phyloP scores from a whole-genome alignment of 2,797 vertebrate species.

The Crenichthys baileyi region DNA sequence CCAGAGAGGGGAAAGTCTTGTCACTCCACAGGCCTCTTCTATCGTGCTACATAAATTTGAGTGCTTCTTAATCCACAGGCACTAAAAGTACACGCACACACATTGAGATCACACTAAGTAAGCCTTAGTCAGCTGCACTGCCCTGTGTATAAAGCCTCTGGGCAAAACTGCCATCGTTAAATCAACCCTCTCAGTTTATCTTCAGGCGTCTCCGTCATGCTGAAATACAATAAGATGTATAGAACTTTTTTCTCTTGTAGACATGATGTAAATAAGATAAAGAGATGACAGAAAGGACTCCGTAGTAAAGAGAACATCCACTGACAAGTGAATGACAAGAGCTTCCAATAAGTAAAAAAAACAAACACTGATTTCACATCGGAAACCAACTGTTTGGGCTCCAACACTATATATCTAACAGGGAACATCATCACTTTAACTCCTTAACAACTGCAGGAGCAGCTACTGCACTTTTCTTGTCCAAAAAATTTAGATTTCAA shows the following conservation, averaged over 20 bases:
- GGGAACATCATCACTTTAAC: neutral
- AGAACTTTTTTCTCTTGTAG: neutral
- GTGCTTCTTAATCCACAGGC: conserved; percentile 50
- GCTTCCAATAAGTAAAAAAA: neutral
- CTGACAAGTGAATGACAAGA: neutral
- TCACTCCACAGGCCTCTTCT: conserved; percentile 26
- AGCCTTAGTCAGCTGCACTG: conserved; percentile 31
- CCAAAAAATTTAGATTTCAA: neutral
- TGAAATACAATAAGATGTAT: conserved; percentile 16
- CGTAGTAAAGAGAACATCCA: neutral
- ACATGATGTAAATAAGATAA: neutral
- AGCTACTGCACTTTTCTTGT: neutral
- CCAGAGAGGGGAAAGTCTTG: conserved; percentile 17
- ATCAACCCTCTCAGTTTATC: conserved; percentile 26
- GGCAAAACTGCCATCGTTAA: conserved; percentile 32
- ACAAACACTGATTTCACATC: neutral
- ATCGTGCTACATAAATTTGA: conserved; percentile 46
- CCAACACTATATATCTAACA: no score
- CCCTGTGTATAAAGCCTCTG: conserved; percentile 21
- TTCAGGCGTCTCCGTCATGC: conserved; percentile 14
- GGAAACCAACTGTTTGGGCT: no score
- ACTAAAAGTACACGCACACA: conserved; percentile 28
- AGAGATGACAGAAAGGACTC: neutral
- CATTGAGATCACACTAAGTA: conserved; percentile 17
- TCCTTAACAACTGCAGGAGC: neutral